Evolutionary conservation across 2,888 invertebrate species (phyloP).

Genomic region (Tuberolachnus salignus): DNA sequence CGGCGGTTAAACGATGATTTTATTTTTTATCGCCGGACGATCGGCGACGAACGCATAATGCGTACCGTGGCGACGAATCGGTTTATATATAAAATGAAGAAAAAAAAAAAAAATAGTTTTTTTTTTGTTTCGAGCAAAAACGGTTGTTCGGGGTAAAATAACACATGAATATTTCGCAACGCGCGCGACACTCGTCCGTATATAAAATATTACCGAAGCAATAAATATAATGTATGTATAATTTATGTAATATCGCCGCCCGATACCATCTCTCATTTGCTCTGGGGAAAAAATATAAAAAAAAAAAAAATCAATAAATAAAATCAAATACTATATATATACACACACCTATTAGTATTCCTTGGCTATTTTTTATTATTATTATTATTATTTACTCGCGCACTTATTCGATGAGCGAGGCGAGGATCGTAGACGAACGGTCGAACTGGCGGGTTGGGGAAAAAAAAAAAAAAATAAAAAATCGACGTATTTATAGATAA

Average conservation of each 20-base stretch:
- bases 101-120: background rate
- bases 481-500: conserved; percentile 7
- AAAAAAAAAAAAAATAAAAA: conserved; percentile 1
- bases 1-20: too few relatives aligned
- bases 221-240: conserved; percentile 8
- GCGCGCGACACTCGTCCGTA: too few relatives aligned
- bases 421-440: background rate
- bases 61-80: background rate
- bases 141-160: background rate
- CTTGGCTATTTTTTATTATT: conserved; percentile 9
- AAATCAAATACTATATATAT: background rate
- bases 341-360: conserved; percentile 15
- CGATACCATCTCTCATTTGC: conserved; percentile 15
- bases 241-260: conserved; percentile 1
- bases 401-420: background rate
- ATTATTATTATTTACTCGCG: background rate
- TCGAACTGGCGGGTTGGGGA: background rate
- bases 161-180: background rate
- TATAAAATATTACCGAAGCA: conserved; percentile 12
- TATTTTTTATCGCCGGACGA: too few relatives aligned
- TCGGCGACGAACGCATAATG: too few relatives aligned
- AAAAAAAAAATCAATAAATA: conserved; percentile 22
- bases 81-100: background rate
- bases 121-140: conserved; percentile 1
- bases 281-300: background rate